Percentiles rank a stretch among this genome's conserved stretches.
Evolutionary conservation across 2,888 invertebrate genomes (phyloP).

Genomic region (Melieria crassipennis): DNA sequence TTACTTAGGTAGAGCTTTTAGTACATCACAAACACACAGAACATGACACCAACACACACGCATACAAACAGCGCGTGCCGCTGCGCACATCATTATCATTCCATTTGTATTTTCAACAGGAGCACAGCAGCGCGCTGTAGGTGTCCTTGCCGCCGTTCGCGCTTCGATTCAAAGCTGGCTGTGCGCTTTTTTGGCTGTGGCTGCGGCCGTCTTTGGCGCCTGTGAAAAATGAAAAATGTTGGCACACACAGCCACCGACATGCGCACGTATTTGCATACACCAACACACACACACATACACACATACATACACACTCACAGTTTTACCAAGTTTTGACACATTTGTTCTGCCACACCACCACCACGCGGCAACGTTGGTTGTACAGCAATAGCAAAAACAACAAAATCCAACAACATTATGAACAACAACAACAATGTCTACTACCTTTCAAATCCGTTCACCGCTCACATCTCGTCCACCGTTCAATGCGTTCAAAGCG

Average conservation of each 20-base stretch:
- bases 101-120: conserved; percentile 59
- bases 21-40: not conserved
- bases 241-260: not conserved
- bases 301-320: not conserved
- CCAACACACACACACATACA: conserved; percentile 6
- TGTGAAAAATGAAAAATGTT: not conserved
- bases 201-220: no score
- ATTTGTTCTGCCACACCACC: no score
- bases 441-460: no score
- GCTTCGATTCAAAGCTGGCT: not conserved
- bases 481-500: no score
- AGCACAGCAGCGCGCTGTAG: conserved; percentile 48
- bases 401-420: no score
- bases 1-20: no score
- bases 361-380: no score
- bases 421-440: no score
- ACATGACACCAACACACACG: conserved; percentile 12
- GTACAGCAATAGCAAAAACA: no score
- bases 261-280: conserved; percentile 1
- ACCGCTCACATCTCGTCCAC: no score
- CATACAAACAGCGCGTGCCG: not conserved
- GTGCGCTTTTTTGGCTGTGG: no score
- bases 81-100: conserved; percentile 58
- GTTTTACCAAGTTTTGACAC: not conserved
- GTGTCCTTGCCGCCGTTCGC: conserved; percentile 14